These are phyloP conservation scores for Labroides dimidiatus DNA, from an alignment of 2,797 vertebrate genomes.

Conservation along the genomic window DNA sequence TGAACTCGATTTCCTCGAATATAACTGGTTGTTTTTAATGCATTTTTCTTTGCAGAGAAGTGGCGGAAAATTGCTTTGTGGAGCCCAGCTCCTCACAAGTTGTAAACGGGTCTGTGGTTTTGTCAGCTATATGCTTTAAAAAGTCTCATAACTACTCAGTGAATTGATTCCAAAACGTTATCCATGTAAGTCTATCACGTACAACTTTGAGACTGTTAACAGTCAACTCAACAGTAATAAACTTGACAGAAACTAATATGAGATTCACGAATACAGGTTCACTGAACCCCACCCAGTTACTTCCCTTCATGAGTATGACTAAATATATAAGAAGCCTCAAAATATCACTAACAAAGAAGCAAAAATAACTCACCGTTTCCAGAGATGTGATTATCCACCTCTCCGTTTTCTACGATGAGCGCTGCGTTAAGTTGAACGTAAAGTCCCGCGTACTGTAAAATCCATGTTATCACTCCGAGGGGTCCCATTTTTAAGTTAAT, in stretches of 20 bases:
- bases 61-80: too few species aligned
- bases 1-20: too few species aligned
- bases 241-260: neutral
- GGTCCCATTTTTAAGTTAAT: constrained; percentile 80
- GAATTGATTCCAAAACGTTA: neutral
- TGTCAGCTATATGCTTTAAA: neutral
- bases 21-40: too few species aligned
- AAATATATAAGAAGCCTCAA: neutral
- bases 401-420: constrained; percentile 76
- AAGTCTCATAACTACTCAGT: neutral
- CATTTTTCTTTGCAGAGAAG: too few species aligned
- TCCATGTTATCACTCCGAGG: constrained; percentile 83
- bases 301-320: neutral
- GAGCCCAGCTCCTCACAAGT: too few species aligned
- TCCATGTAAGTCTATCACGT: neutral
- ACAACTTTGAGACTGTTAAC: neutral
- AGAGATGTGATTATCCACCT: constrained; percentile 85
- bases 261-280: constrained; percentile 10
- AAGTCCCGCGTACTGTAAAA: constrained; percentile 90
- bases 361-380: constrained; percentile 86
- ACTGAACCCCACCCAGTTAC: constrained; percentile 53
- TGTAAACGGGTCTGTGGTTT: too few species aligned
- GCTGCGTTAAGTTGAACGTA: constrained; percentile 88
- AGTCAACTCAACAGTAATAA: neutral
- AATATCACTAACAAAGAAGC: neutral